Base-by-base conservation (phyloP, 2,888 invertebrate species). In the Acrocyrtus sp. region DNA sequence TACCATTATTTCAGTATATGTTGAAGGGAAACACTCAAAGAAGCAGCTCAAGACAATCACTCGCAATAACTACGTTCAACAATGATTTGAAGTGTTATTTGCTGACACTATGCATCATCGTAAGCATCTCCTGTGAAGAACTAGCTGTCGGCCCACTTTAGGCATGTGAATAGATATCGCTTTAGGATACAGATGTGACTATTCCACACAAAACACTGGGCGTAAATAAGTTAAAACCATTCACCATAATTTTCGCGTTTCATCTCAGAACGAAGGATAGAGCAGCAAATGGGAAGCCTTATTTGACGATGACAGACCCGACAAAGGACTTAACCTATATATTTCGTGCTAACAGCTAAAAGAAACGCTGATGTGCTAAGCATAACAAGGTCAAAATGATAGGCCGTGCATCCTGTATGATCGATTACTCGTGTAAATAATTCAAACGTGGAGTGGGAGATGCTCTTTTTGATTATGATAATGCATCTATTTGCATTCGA, bases 1-100 rank as follows among this genome's bases (percentile, higher is more conserved):
- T 57, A n/a, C n/a, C 57, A 43, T 57, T 17, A 17, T 45, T 6
- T 45, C 51, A 51, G 12, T 24, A 43, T 60, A 26, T 47, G 29
- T 47, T 15, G 24, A 12, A 12, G 26, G n/a, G 12, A 41, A 56
- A 45, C 27, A 45, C 58, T 27, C 24, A 45, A 47, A 17, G 51
- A 39, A 5, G 10, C 53, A 53, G 12, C 12, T 12, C 34, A 34
- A 12, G 5, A 8, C 12, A 8, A 34, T 34, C 12, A 34, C 34
- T 12, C 34, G 34, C 34, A 34, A 34, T 34, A n/a, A n/a, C n/a
- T n/a, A n/a, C n/a, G n/a, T n/a, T n/a, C n/a, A n/a, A n/a, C n/a
- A n/a, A n/a, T n/a, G n/a, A n/a, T n/a, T n/a, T n/a, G n/a, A n/a
- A n/a, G n/a, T n/a, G n/a, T n/a, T n/a, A 34, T 12, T 34, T 34